Base-by-base conservation (phyloP, 2,888 invertebrate genomes). In the Pollenia angustigena region DNA sequence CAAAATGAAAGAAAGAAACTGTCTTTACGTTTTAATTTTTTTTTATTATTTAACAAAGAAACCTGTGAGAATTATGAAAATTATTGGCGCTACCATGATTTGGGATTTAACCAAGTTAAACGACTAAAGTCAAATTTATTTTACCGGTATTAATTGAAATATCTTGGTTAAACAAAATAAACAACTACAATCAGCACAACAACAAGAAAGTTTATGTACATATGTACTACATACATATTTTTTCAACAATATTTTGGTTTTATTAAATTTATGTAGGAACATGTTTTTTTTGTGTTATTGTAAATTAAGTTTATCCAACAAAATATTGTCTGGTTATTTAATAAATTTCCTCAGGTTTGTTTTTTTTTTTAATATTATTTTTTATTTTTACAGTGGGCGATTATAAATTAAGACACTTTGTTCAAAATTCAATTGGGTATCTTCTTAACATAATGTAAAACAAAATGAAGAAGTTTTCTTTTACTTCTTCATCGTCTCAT, bases 41-140 rank as follows among this genome's bases (percentile, higher is more conserved):
- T 4, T 44, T 74, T 48, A 32, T 11, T 9, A 64, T n/a, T 23
- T 52, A 74, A 69, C 32, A 69, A 56, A n/a, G 48, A 78, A 83
- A 79, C 74, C 72, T 78, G 86, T 71, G 66, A 79, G 79, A 88
- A 86, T 84, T 85, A 85, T 87, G 81, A 78, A 78, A 85, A 87
- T 87, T 78, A 87, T 85, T 81, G 71, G 16, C 56, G 64, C 71
- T 58, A 75, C 50, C 75, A 60, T 58, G 32, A 75, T 68, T 58
- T 50, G 50, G 44, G 72, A 52, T 64, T 83, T 62, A 72, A 78
- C 42, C 66, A 58, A 76, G 42, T 66, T 72, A 78, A 84, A 84
- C 32, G 72, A 52, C 72, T 79, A 40, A 82, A 78, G 64, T 46
- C 23, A 64, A 78, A 78, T 78, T 83, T 71, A 71, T 83, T 76